Conservation (phyloP, 2,113 vertebrate genomes). For the Muntiacus reevesi region DNA sequence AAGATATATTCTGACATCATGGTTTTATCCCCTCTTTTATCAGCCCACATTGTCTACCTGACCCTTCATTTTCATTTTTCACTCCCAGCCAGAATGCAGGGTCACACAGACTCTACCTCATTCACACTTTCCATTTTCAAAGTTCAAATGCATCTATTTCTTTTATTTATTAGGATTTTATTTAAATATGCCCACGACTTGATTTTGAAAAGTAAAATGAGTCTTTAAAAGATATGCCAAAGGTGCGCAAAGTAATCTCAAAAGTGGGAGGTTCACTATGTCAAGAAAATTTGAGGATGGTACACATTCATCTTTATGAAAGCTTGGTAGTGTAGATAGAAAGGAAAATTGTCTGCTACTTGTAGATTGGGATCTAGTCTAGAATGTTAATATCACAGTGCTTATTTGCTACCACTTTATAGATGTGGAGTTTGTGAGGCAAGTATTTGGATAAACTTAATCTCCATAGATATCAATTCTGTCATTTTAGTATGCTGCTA, state of each 20-base stretch:
- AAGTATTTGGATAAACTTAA: background rate
- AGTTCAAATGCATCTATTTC: background rate
- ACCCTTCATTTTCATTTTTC: background rate
- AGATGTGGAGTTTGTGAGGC: background rate
- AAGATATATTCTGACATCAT: background rate
- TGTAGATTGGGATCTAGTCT: background rate
- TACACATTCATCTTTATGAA: background rate
- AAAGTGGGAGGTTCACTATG: background rate
- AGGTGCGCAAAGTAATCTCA: background rate
- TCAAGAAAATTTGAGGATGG: conserved; percentile 5
- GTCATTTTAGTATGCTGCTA: background rate
- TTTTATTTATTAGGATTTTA: conserved; percentile 39
- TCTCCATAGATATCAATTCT: background rate
- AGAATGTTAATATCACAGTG: background rate
- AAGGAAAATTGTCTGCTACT: background rate
- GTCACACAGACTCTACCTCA: background rate
- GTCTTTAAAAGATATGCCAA: background rate
- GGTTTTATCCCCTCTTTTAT: background rate
- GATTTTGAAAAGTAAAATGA: background rate
- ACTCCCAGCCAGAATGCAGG: background rate
- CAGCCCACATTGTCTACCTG: background rate
- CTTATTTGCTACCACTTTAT: background rate
- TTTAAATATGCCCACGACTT: background rate
- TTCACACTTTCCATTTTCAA: background rate
- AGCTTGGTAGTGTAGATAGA: background rate